Evolutionary conservation across 2,888 invertebrate genomes (phyloP).

Genomic region (Dolichomitus sp.): DNA sequence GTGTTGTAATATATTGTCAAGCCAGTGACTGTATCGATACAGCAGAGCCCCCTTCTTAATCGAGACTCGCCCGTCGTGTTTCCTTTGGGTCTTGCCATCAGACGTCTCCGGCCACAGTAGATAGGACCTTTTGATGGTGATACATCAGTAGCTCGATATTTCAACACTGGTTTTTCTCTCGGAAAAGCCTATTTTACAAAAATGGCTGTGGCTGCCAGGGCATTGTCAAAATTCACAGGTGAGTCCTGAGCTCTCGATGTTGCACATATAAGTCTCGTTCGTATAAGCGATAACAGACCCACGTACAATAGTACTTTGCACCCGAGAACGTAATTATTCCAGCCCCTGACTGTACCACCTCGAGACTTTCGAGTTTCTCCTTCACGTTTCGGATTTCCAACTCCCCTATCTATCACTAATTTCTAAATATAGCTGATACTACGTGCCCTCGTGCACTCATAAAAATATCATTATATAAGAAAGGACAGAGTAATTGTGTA

Average conservation of each 20-base stretch:
- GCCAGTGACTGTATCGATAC: constrained; percentile 60
- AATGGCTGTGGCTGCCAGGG: constrained; percentile 84
- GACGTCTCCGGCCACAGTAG: constrained; percentile 72
- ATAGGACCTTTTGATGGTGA: constrained; percentile 75
- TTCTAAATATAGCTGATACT: constrained; percentile 61
- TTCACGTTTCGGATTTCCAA: constrained; percentile 9
- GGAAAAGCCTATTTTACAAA: constrained; percentile 67
- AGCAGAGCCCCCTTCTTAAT: constrained; percentile 38
- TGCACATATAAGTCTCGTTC: not conserved
- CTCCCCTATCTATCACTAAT: constrained; percentile 44
- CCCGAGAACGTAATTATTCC: constrained; percentile 42
- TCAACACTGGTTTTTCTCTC: constrained; percentile 40
- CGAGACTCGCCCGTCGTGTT: constrained; percentile 68
- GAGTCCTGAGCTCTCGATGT: constrained; percentile 47
- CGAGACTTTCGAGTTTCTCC: constrained; percentile 9
- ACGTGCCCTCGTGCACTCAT: constrained; percentile 59
- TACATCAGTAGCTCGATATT: constrained; percentile 64
- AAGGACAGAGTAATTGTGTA: constrained; percentile 62
- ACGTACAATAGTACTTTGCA: constrained; percentile 55
- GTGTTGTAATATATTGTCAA: not conserved
- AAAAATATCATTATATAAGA: constrained; percentile 79
- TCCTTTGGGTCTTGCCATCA: constrained; percentile 71
- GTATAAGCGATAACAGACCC: constrained; percentile 29
- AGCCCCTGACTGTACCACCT: not conserved
- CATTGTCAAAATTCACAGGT: constrained; percentile 84